phyloP scores from a whole-genome alignment of 1,140 invertebrate genomes.

The Drosophila insularis region DNA sequence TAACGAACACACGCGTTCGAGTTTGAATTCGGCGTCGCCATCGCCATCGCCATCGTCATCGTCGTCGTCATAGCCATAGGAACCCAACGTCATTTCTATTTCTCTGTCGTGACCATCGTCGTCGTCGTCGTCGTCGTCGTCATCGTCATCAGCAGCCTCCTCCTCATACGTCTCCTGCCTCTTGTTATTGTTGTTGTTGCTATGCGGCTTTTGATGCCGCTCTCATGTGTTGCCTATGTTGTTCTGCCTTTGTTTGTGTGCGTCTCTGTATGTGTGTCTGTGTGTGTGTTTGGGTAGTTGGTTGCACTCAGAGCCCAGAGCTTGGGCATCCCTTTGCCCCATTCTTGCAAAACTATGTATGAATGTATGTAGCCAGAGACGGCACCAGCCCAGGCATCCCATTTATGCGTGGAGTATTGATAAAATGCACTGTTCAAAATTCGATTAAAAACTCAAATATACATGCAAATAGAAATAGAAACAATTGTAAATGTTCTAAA shows the following conservation, averaged over 20 bases:
- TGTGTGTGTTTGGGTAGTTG: constrained; percentile 20
- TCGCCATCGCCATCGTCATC: constrained; percentile 25
- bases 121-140: constrained; percentile 46
- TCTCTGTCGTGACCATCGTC: constrained; percentile 50
- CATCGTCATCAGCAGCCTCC: constrained; percentile 36
- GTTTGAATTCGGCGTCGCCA: constrained; percentile 63
- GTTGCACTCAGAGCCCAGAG: constrained; percentile 36
- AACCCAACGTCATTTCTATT: constrained; percentile 56
- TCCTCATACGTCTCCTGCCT: neutral
- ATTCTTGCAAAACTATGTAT: constrained; percentile 35
- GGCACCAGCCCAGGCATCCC: constrained; percentile 51
- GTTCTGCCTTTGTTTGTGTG: constrained; percentile 36
- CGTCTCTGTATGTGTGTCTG: constrained; percentile 30
- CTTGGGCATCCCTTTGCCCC: neutral
- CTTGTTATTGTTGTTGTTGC: constrained; percentile 51
- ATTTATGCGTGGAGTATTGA: constrained; percentile 61
- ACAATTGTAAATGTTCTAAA: neutral
- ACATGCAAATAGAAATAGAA: too few relatives aligned
- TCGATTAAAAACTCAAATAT: too few relatives aligned
- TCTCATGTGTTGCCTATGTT: constrained; percentile 18
- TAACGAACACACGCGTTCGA: constrained; percentile 67
- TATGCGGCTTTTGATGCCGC: constrained; percentile 54
- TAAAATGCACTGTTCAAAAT: constrained; percentile 44
- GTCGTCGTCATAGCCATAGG: constrained; percentile 36
- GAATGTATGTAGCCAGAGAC: constrained; percentile 37